Base-by-base conservation (phyloP, 2,113 vertebrate genomes). In the Larimichthys crocea region DNA sequence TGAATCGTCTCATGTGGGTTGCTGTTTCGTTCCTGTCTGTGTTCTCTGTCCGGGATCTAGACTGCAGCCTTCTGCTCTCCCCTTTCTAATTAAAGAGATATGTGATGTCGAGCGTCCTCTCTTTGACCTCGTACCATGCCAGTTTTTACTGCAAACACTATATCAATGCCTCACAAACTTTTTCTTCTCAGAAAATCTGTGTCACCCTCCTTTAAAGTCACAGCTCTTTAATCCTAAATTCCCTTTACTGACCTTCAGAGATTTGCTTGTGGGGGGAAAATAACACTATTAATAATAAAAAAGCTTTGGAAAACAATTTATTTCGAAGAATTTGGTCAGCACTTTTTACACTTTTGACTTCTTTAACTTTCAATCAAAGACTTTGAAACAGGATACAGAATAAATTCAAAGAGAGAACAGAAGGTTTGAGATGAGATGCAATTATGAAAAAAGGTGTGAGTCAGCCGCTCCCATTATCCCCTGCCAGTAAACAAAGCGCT, bases 21-120 rank as follows among this genome's bases (percentile, higher is more conserved):
- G 57, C 19, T 69, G 72, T 42, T 86, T 49, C 10, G 53, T 69
- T 79, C 5, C 42, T 29, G 59, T 63, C 69, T 84, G 72, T 42
- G 66, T 55, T 84, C 81, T 83, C 35, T 3, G 50, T 53, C 2
- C 3, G 1, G 29, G 63, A 70, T 75, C 62, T 24, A 42, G 57
- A 73, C 76, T 80, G 70, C 71, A 20, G 66, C 61, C 61, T 63
- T 46, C 60, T 53, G 67, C 78, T 53, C 62, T 69, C 44, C 44
- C 5, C 66, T 57, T 40, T 88, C 82, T 81, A 86, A 90, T 87
- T 87, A 77, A 74, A 83, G 86, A 74, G 76, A 76, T 64, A 74
- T 68, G 77, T 82, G 69, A 79, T 66, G 77, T 75, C 11, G 20
- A 62, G 16, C 68, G 89, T 88, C 88, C 86, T 85, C 64, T 81